Evolutionary conservation across 2,888 invertebrate species (phyloP), one percentile per base, ranked within the genome.

Genomic region (Panzeria rudis): DNA sequence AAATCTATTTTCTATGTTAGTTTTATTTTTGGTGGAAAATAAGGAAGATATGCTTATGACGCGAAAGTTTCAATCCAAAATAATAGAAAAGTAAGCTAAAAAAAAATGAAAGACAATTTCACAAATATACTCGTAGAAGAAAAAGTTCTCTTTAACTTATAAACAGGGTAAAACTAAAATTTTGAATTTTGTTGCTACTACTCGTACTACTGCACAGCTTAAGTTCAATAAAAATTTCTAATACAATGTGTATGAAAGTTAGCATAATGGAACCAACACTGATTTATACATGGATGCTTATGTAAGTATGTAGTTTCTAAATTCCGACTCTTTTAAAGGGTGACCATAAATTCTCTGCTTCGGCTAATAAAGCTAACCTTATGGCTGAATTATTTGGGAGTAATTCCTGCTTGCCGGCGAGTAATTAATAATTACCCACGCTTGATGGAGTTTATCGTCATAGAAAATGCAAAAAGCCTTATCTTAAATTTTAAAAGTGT

Each of bases 1-100:
- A 47, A 35, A 69, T 23, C 29, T 32, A 35, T 38, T 52, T 56
- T 38, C 62, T 56, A 20, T 11, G 29, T 35, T 56, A 32, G 76
- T 82, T 71, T 35, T 72, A 52, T 61, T 72, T 84, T 83, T 84
- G 54, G 61, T 81, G 56, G 59, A 76, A 76, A 68, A 71, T 69
- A 78, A 73, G 56, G 59, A 79, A 82, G 85, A 85, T 85, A 82
- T 85, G 81, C 75, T 85, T 85, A 85, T 85, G 85, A 85, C 85
- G 82, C 59, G 82, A 85, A 85, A 85, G 75, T 85, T 82, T 79
- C 76, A 82, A 78, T 75, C 50, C 50, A 61, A 78, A 66, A 47
- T 72, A 72, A 64, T 25, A 62, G 62, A 50, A 80, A 54, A 25
- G 7, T 50, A 13, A 68, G 9, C 5, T 11, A 44, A 59, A 50